Percentiles rank a stretch among this genome's conserved stretches.
Conservation (phyloP, 1,140 invertebrate species). For the Aphaenogaster floridana region DNA sequence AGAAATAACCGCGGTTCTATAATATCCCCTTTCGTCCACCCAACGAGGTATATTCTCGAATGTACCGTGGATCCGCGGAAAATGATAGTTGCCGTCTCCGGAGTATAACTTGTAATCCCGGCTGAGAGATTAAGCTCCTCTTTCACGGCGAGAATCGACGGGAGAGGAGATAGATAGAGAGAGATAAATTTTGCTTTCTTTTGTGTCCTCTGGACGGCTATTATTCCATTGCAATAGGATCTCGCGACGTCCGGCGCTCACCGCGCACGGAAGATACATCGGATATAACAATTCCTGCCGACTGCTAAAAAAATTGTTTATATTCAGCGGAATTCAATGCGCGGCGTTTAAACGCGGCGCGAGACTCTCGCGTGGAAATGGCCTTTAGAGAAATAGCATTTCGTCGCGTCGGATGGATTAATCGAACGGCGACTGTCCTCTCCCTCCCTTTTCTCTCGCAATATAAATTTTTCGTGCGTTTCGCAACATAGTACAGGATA, state of each 20-base stretch:
- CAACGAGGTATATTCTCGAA: neutral
- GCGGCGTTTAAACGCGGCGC: neutral
- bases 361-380: neutral
- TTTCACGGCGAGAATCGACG: constrained; percentile 26
- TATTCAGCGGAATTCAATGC: constrained; percentile 18
- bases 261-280: neutral
- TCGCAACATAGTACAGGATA: neutral
- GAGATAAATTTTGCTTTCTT: constrained; percentile 25
- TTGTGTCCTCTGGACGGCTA: neutral
- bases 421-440: neutral
- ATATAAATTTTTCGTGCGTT: constrained; percentile 4
- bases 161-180: neutral
- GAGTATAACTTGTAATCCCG: constrained; percentile 24
- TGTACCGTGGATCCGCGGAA: constrained; percentile 12
- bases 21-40: neutral
- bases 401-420: neutral
- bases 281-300: neutral
- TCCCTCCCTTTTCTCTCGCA: neutral
- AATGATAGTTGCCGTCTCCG: constrained; percentile 26
- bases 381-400: neutral
- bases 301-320: constrained; percentile 17
- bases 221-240: constrained; percentile 17
- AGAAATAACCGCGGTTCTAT: neutral
- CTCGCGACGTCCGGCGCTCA: neutral
- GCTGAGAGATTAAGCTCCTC: constrained; percentile 47